Base-by-base conservation (phyloP, 2,113 vertebrate species). In the Perccottus glenii region DNA sequence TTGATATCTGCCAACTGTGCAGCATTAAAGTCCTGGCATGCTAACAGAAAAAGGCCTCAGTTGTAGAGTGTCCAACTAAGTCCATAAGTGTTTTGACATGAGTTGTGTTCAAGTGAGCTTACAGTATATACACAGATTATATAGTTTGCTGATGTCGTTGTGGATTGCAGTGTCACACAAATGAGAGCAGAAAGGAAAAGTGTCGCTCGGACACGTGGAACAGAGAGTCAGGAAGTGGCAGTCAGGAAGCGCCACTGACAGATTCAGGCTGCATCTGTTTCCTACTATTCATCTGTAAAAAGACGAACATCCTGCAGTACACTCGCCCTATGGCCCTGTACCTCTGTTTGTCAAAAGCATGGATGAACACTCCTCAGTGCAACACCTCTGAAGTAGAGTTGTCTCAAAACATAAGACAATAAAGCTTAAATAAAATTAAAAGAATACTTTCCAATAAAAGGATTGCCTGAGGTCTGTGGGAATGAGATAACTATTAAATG, bases 241-340 rank as follows among this genome's bases (percentile, higher is more conserved):
- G 77, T 60, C 33, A 55, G 52, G 52, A 55, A 63, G 51, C 49
- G n/a, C 43, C 42, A 83, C 77, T 83, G 89, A 90, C 84, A 60
- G 50, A 0, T 7, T 76, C 70, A 52, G 61, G 65, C 76, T 59
- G 70, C 89, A 86, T 88, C 85, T 90, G 87, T 86, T 90, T 90
- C 89, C 89, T 48, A 68, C 66, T 58, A 85, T 89, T 88, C 78
- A 86, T 75, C 38, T 77, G 69, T 51, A 16, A 60, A 61, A 49
- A 47, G 57, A 68, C 4, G 62, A 75, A 75, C 67, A 67, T 87
- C 83, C 85, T 80, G 77, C 70, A 1, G 36, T 56, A 15, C 12
- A 5, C 15, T 35, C 11, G 10, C 11, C 19, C 51, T 45, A 16
- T 60, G 16, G 4, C 45, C 33, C 47, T 33, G 6, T 12, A 15